phyloP scores from a whole-genome alignment of 2,113 vertebrate genomes.

The Upupa epops region DNA sequence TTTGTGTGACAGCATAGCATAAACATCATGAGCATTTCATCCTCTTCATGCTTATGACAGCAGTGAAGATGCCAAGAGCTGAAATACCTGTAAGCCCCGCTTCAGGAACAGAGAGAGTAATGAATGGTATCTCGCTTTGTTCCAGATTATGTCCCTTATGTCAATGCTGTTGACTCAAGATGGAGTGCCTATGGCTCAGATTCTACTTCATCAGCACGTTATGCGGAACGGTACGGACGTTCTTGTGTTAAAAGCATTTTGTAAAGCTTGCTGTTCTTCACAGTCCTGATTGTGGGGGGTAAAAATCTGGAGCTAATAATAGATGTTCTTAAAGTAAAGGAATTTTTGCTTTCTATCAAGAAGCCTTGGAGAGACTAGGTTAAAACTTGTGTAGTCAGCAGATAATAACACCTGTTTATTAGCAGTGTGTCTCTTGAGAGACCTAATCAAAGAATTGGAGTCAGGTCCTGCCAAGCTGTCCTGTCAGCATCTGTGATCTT shows the following conservation, averaged over 20 bases:
- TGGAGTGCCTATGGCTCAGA: conserved; percentile 91
- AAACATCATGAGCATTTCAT: background rate
- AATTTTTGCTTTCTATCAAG: background rate
- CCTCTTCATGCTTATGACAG: background rate
- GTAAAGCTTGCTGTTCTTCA: background rate
- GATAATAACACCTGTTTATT: background rate
- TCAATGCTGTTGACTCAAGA: conserved; percentile 88
- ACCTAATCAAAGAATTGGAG: background rate
- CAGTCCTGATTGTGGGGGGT: background rate
- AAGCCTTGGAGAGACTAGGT: background rate
- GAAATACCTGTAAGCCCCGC: background rate
- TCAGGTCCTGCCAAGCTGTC: background rate
- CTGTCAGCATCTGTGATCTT: background rate
- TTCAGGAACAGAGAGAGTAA: background rate
- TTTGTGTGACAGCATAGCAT: background rate
- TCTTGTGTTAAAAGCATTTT: background rate
- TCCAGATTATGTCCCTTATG: conserved; percentile 88
- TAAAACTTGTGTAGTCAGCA: background rate
- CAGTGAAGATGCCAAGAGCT: background rate
- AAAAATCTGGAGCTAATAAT: background rate
- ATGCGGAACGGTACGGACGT: conserved; percentile 81
- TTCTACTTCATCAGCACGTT: conserved; percentile 85
- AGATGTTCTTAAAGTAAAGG: background rate
- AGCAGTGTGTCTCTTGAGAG: background rate
- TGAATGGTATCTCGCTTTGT: background rate